Evolutionary conservation across 2,113 vertebrate species (phyloP).

Genomic region (Tonatia bakeri): DNA sequence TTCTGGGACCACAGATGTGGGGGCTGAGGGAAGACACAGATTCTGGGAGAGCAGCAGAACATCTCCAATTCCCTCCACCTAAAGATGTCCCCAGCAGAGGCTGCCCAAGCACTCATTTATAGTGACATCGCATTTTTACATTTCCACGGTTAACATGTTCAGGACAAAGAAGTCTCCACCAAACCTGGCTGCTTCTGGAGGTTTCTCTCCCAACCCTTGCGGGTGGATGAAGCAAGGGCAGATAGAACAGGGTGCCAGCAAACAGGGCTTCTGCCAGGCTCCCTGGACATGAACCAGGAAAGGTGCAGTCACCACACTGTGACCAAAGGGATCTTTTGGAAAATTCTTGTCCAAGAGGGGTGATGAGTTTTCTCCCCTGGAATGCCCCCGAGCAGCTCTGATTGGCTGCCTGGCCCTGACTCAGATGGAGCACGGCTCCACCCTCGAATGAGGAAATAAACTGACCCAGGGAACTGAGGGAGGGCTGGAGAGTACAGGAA

Average conservation of each 20-base stretch:
- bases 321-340: slow-evolving; percentile 68
- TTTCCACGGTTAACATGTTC: not conserved
- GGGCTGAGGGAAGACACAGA: not conserved
- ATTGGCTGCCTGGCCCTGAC: slow-evolving; percentile 73
- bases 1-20: not conserved
- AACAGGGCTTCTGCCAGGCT: not conserved
- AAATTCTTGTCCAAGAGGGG: slow-evolving; percentile 79
- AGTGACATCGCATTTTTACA: not conserved
- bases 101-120: not conserved
- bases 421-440: slow-evolving; percentile 76
- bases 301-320: slow-evolving; percentile 45
- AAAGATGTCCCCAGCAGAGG: not conserved
- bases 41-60: not conserved
- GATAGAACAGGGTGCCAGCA: not conserved
- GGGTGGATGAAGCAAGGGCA: not conserved
- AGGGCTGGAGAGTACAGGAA: not conserved
- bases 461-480: slow-evolving; percentile 46
- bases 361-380: slow-evolving; percentile 78
- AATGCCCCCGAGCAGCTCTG: slow-evolving; percentile 74
- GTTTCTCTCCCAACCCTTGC: not conserved
- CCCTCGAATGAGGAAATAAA: slow-evolving; percentile 80
- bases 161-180: not conserved
- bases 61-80: not conserved
- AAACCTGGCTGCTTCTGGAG: not conserved
- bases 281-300: not conserved